Percentiles rank a stretch among this genome's conserved stretches.
Evolutionary conservation across 2,797 vertebrate genomes (phyloP).

Genomic region (Ataeniobius toweri): DNA sequence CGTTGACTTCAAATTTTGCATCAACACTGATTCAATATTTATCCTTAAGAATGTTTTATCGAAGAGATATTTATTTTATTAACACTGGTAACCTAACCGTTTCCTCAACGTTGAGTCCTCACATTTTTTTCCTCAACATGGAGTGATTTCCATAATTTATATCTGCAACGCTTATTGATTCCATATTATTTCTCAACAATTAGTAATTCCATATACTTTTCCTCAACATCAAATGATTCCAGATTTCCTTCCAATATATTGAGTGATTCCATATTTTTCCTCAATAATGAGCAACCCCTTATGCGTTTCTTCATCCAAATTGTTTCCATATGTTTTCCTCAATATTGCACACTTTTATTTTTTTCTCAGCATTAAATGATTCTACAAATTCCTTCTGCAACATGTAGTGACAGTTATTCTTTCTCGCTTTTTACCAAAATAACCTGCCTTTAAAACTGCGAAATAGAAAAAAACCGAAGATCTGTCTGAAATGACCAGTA

Average conservation of each 20-base stretch:
- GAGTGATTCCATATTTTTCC: background rate
- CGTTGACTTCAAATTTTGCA: no score
- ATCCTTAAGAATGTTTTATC: no score
- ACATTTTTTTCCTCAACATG: no score
- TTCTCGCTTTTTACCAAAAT: background rate
- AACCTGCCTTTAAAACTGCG: background rate
- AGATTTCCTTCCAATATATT: background rate
- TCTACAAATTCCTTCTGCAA: no score
- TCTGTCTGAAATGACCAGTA: no score
- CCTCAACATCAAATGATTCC: background rate
- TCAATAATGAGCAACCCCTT: background rate
- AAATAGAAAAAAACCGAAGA: background rate
- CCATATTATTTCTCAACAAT: background rate
- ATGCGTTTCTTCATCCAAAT: background rate
- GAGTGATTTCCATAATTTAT: background rate
- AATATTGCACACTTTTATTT: background rate
- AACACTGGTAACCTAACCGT: no score
- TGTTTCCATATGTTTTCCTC: background rate
- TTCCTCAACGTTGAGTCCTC: no score
- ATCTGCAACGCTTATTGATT: background rate
- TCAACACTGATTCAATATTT: no score
- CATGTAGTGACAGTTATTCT: background rate
- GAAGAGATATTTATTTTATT: no score
- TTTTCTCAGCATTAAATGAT: background rate
- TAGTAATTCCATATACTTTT: background rate